These are phyloP conservation scores for Copsychus sechellarum DNA, from an alignment of 2,113 vertebrate species.

Conservation along the genomic window DNA sequence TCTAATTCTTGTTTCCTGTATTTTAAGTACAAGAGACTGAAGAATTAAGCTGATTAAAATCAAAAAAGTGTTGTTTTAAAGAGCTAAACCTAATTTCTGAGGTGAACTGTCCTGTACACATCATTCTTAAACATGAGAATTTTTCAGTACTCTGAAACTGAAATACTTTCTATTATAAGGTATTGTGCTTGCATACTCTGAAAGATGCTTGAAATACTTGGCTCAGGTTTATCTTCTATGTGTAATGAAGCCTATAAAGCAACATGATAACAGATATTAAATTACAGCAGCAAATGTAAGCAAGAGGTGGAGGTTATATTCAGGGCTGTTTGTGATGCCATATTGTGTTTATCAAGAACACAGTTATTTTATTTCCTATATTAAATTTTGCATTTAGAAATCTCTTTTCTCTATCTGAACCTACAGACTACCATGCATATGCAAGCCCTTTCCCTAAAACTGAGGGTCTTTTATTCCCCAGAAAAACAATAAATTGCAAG, in stretches of 20 bases:
- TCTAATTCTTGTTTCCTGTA: conserved; percentile 50
- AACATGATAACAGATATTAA: background rate
- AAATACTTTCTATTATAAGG: background rate
- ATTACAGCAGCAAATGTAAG: background rate
- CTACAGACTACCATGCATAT: background rate
- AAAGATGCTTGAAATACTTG: background rate
- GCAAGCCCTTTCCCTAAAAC: background rate
- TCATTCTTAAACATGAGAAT: background rate
- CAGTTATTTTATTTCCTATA: background rate
- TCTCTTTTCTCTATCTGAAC: background rate
- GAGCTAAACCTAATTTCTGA: background rate
- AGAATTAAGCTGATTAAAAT: conserved; percentile 17
- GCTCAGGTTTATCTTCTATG: background rate
- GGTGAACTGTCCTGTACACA: background rate
- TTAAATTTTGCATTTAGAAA: background rate
- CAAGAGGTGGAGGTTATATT: background rate
- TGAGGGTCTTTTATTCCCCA: fast-evolving
- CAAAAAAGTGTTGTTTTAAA: background rate
- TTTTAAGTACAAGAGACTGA: conserved; percentile 6
- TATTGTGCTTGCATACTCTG: background rate
- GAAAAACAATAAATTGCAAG: background rate
- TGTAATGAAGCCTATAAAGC: background rate
- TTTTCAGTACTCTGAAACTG: background rate
- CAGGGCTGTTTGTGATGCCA: background rate
- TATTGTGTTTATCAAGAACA: background rate